Base-by-base conservation (phyloP, 2,113 vertebrate genomes). In the Lophotis ruficrista region DNA sequence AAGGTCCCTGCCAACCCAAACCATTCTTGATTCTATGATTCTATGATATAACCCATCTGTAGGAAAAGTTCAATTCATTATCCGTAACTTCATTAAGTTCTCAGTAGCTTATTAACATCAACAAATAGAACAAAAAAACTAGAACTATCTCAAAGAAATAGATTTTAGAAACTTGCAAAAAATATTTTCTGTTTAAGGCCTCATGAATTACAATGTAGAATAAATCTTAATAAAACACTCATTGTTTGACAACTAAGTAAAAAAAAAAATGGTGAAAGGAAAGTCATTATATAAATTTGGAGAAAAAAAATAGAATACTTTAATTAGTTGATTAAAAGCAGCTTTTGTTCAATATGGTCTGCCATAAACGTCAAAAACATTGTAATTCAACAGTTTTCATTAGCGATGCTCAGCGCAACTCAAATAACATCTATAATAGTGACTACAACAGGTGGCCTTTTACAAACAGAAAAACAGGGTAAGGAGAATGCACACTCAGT, bases 351-450 rank as follows among this genome's bases (percentile, higher is more conserved):
- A 47, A 48, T 60, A 31, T 28, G 21, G 28, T 88, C 60, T 93
- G 45, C 50, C 54, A 90, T 38, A 91, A 95, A 95, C 84, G 76
- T 94, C 86, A 96, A 77, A 95, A 93, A n/a, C 35, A 30, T 62
- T 72, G 31, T 64, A 75, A 83, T 50, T 80, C 66, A 75, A 53
- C 14, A 14, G 14, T 80, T 95, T 87, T 85, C 64, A 90, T 96
- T 88, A 90, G 9, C 24, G 87, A 91, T 72, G 47, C 21, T 75
- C 60, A 83, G 8, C 88, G 56, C 73, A 88, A 75, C 41, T 61
- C 25, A 89, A 91, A 91, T 82, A 96, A 60, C 48, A 73, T 69
- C 65, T 90, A 45, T 66, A 95, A 88, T 73, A 91, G 30, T 47
- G 89, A 57, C 65, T 91, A 88, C 24, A 94, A 72, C 14, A 31